phyloP scores from a whole-genome alignment of 2,888 invertebrate genomes.

The Lordiphosa fenestrarum region DNA sequence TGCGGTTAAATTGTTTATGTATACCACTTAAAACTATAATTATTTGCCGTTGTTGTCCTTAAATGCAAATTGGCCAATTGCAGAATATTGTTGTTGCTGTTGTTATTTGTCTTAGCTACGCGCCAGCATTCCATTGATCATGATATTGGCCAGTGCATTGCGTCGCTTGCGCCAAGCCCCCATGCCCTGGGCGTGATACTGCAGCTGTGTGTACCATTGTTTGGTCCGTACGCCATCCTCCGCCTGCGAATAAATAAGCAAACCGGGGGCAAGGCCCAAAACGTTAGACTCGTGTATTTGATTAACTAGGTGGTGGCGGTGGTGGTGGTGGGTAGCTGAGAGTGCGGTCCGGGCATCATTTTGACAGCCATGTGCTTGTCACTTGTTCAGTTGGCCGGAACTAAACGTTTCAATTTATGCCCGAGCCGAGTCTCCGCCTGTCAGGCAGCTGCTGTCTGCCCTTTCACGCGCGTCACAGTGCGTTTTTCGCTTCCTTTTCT shows the following conservation, averaged over 20 bases:
- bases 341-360: not conserved
- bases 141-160: conserved; percentile 97
- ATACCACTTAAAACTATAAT: conserved; percentile 66
- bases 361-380: conserved; percentile 13
- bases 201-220: conserved; percentile 93
- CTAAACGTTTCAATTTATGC: conserved; percentile 71
- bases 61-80: conserved; percentile 9
- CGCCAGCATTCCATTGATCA: conserved; percentile 93
- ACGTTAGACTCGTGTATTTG: conserved; percentile 42
- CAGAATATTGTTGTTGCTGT: not conserved
- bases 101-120: conserved; percentile 44
- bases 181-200: conserved; percentile 94
- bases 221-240: conserved; percentile 92
- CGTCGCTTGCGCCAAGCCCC: conserved; percentile 95
- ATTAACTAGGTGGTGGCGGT: conserved; percentile 42
- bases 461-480: conserved; percentile 45
- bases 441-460: conserved; percentile 18
- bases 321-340: not conserved
- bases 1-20: conserved; percentile 27
- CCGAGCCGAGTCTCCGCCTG: conserved; percentile 21
- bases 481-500: conserved; percentile 20
- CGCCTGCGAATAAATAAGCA: conserved; percentile 83
- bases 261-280: conserved; percentile 9
- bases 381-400: conserved; percentile 52
- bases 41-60: conserved; percentile 26